These are phyloP conservation scores for Dolichomitus sp. DNA, from an alignment of 2,888 invertebrate genomes.

Conservation along the genomic window DNA sequence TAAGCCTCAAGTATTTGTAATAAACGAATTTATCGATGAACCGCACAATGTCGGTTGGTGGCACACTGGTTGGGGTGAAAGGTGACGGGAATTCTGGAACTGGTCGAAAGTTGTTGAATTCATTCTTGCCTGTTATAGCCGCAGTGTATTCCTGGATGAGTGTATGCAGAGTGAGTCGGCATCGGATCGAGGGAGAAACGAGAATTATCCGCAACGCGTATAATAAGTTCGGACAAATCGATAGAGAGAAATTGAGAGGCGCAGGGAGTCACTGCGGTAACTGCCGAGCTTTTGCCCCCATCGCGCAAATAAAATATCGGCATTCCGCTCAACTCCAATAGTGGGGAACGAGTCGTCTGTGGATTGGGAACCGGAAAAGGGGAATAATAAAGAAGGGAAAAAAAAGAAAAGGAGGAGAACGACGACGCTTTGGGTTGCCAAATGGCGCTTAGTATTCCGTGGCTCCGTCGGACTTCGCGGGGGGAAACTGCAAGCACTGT, in stretches of 20 bases:
- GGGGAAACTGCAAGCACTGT: conserved; percentile 77
- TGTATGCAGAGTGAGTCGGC: not conserved
- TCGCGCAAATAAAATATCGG: conserved; percentile 68
- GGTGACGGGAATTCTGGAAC: conserved; percentile 20
- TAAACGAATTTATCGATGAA: conserved; percentile 37
- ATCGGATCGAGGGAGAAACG: not conserved
- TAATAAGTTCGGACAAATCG: conserved; percentile 61
- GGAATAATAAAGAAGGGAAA: conserved; percentile 13
- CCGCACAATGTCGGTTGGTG: conserved; percentile 2
- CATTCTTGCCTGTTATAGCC: conserved; percentile 13
- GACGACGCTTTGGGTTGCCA: conserved; percentile 76
- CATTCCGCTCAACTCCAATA: conserved; percentile 44
- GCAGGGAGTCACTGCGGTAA: conserved; percentile 45
- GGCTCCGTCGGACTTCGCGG: conserved; percentile 77
- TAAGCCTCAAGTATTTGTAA: conserved; percentile 26
- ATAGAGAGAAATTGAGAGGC: conserved; percentile 52
- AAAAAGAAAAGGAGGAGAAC: not conserved
- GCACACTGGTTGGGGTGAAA: not conserved
- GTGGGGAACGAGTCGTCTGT: conserved; percentile 28
- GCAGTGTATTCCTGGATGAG: not conserved
- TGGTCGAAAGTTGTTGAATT: conserved; percentile 28
- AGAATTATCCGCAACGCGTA: conserved; percentile 61
- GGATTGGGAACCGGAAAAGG: conserved; percentile 12
- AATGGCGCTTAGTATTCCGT: conserved; percentile 83
- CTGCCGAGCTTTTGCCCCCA: conserved; percentile 39